A percentile compares a stretch with the other conserved stretches of the same genome.
phyloP scores from a whole-genome alignment of 2,888 invertebrate genomes.

The Hydraecia micacea region DNA sequence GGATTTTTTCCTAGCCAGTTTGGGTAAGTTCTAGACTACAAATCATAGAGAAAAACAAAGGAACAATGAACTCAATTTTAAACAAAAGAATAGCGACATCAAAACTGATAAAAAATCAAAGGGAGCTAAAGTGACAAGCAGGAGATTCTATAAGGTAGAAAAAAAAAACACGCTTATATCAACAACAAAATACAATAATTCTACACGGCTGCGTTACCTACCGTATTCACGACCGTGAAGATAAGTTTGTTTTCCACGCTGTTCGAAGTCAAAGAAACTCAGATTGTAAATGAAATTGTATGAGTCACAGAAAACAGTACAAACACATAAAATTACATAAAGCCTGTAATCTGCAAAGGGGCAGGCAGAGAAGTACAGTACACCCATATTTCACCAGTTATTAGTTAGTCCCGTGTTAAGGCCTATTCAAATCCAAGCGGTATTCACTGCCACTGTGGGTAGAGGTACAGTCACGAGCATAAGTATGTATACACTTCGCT shows the following conservation, averaged over 20 bases:
- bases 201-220: background rate
- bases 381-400: background rate
- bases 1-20: background rate
- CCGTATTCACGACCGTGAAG: constrained; percentile 32
- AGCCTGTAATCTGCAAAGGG: too few species aligned
- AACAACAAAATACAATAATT: constrained; percentile 6
- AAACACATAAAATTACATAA: background rate
- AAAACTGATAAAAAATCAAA: background rate
- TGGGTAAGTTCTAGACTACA: background rate
- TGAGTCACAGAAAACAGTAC: background rate
- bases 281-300: constrained; percentile 11
- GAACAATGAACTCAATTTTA: too few species aligned
- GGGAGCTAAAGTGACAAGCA: background rate
- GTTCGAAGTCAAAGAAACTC: background rate
- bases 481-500: too few species aligned
- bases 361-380: background rate
- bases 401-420: too few species aligned
- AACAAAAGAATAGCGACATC: too few species aligned
- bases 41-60: background rate
- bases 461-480: too few species aligned
- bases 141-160: background rate
- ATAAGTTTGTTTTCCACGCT: constrained; percentile 32
- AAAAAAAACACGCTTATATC: background rate
- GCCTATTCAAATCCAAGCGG: too few species aligned
- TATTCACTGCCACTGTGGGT: too few species aligned